Base-by-base conservation (phyloP, 2,113 vertebrate species). In the Osmerus mordax region DNA sequence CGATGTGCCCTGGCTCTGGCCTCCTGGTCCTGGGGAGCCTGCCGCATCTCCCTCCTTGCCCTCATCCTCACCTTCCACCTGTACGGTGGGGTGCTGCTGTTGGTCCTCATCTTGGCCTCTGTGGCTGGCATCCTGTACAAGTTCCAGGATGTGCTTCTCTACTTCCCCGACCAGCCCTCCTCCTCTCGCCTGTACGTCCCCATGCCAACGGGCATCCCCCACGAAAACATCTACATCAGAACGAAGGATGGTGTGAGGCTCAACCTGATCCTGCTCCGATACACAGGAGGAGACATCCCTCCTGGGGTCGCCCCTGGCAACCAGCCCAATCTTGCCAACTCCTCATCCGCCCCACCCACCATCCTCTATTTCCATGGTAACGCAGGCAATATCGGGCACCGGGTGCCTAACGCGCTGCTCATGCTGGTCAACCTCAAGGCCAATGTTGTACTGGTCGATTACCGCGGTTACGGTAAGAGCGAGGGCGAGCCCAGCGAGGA, bases 361-460 rank as follows among this genome's bases (percentile, higher is more conserved):
- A 89, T 99, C 72, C 95, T 99, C 81, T 99, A 99, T 88, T 99
- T 99, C 83, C 97, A 99, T 0, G 97, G 97, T 9, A 99, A 99
- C 0, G 97, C 97, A 4, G 97, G 97, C 78, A 99, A 99, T 84
- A 94, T 99, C 59, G 97, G 97, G 63, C 97, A 99, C 89, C 92
- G 97, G 67, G 88, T 99, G 64, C 97, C 97, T 36, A 99, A 99
- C 15, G 97, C 97, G 2, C 89, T 99, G 81, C 90, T 99, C 60
- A 99, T 99, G 97, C 88, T 99, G 86, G 96, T 99, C n/a, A 98
- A 99, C 87, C 90, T 99, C 79, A 99, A 96, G 89, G 95, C 95
- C 21, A 97, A 99, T 13, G 93, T 99, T 64, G 86, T 99, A 83
- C 91, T 99, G 60, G 91, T 99, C 3, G 98, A 99, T 84, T 99